Conservation (phyloP, 2,113 vertebrate genomes). For the Halcyon senegalensis region DNA sequence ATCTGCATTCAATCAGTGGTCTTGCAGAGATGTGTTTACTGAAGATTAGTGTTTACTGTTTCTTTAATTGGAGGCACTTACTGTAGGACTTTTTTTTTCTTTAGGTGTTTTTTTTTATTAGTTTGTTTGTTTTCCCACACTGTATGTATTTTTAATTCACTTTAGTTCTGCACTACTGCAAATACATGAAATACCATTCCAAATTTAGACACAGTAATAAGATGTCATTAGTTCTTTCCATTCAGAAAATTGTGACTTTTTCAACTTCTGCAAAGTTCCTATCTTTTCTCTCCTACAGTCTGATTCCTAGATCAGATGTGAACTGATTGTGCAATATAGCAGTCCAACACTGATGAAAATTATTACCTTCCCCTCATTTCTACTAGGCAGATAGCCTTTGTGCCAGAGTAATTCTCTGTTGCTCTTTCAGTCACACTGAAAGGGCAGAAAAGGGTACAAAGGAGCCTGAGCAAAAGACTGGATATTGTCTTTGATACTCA, state of each 20-base stretch:
- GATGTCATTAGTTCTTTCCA: neutral
- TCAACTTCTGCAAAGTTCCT: neutral
- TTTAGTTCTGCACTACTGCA: neutral
- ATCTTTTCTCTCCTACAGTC: neutral
- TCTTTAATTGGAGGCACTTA: neutral
- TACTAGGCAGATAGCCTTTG: neutral
- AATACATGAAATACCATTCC: neutral
- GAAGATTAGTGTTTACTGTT: neutral
- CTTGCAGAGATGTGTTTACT: neutral
- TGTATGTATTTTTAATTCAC: neutral
- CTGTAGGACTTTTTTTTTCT: neutral
- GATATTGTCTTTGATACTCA: neutral
- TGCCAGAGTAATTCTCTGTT: neutral
- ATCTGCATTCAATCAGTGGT: neutral
- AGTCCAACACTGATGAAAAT: neutral
- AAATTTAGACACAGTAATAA: neutral
- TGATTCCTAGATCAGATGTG: neutral
- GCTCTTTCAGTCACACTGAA: neutral
- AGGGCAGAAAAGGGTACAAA: neutral
- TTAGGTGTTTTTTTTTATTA: neutral
- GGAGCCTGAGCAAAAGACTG: neutral
- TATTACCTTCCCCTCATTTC: neutral
- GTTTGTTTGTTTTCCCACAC: neutral
- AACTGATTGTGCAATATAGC: neutral
- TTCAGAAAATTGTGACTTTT: neutral